Conservation (phyloP, 1,140 invertebrate genomes). For the Polyergus mexicanus region DNA sequence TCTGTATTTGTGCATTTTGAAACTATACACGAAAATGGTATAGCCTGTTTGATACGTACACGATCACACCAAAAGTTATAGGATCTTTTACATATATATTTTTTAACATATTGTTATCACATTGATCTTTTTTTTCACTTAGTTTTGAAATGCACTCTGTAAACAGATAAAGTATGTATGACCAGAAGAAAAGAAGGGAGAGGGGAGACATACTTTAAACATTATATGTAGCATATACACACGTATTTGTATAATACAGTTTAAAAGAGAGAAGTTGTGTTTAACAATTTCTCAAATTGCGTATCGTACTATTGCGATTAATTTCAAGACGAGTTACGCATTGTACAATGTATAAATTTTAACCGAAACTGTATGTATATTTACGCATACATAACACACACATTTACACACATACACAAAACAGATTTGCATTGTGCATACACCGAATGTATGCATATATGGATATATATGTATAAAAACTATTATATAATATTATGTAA, state of each 20-base stretch:
- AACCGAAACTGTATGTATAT: slow-evolving; percentile 65
- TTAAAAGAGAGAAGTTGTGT: slow-evolving; percentile 73
- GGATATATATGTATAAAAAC: slow-evolving; percentile 80
- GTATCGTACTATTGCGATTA: slow-evolving; percentile 70
- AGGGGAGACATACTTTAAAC: slow-evolving; percentile 62
- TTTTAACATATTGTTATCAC: slow-evolving; percentile 51
- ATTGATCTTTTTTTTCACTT: slow-evolving; percentile 57
- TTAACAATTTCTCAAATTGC: slow-evolving; percentile 67
- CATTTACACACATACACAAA: neutral
- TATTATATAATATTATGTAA: slow-evolving; percentile 71
- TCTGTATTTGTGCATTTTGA: slow-evolving; percentile 74
- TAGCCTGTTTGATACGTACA: slow-evolving; percentile 48
- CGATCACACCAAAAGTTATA: slow-evolving; percentile 37
- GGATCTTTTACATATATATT: slow-evolving; percentile 44
- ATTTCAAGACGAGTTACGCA: slow-evolving; percentile 71
- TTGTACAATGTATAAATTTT: slow-evolving; percentile 78
- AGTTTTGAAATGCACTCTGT: slow-evolving; percentile 67
- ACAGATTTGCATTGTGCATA: slow-evolving; percentile 70
- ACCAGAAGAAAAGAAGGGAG: too few species aligned
- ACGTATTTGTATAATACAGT: slow-evolving; percentile 76
- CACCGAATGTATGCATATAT: slow-evolving; percentile 76
- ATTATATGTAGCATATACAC: slow-evolving; percentile 76
- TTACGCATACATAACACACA: slow-evolving; percentile 50
- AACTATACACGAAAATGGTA: slow-evolving; percentile 47
- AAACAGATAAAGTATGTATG: slow-evolving; percentile 40